Evolutionary conservation across 2,888 invertebrate species (phyloP).

Genomic region (Lucinisca nassula): DNA sequence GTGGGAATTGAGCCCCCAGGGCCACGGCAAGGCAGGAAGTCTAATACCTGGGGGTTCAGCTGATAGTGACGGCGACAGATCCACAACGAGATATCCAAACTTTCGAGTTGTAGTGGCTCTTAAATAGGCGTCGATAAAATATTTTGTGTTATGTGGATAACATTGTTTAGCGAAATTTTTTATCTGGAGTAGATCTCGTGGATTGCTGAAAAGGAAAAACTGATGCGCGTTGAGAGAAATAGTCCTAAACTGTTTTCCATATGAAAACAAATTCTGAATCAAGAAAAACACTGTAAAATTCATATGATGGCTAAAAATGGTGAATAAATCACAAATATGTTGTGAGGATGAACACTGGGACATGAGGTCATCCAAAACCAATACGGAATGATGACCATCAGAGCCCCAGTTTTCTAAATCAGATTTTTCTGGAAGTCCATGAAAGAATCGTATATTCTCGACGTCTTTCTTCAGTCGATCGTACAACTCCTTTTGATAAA

Average conservation of each 20-base stretch:
- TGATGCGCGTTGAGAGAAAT: conserved; percentile 38
- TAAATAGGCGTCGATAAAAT: too few relatives aligned
- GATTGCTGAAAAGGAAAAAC: conserved; percentile 45
- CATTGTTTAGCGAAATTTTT: conserved; percentile 51
- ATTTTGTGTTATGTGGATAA: conserved; percentile 45
- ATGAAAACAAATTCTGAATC: too few relatives aligned
- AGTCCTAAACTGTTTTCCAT: too few relatives aligned
- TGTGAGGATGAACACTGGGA: not conserved
- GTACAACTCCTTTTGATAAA: not conserved
- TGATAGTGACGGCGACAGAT: too few relatives aligned
- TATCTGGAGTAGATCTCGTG: conserved; percentile 45
- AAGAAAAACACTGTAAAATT: too few relatives aligned
- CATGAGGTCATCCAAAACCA: conserved; percentile 43
- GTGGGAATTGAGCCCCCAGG: too few relatives aligned
- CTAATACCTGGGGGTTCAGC: too few relatives aligned
- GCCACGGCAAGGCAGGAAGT: too few relatives aligned
- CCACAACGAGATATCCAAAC: too few relatives aligned
- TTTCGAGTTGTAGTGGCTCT: too few relatives aligned
- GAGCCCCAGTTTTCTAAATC: not conserved
- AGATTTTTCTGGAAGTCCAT: not conserved
- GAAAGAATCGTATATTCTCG: not conserved
- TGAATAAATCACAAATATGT: conserved; percentile 23
- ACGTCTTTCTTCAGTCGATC: not conserved
- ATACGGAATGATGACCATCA: not conserved
- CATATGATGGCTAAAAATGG: too few relatives aligned